Percentiles rank a stretch among this genome's conserved stretches.
Conservation (phyloP, 1,140 invertebrate species). For the Ips typographus region DNA sequence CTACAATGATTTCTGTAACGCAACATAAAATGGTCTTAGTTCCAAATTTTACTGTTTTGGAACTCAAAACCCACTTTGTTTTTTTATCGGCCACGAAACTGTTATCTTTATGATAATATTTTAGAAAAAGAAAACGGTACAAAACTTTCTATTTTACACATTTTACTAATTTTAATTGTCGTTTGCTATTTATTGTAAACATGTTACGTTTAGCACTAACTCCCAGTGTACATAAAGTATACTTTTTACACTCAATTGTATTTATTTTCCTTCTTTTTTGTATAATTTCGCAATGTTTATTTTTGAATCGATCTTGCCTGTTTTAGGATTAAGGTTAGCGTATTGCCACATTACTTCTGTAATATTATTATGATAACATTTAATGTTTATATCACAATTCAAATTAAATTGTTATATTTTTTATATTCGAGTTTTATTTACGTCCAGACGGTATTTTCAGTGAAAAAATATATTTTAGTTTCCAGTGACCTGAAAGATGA, state of each 20-base stretch:
- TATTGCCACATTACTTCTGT: conserved; percentile 35
- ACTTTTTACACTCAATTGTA: not conserved
- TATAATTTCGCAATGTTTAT: not conserved
- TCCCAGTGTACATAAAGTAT: conserved; percentile 9
- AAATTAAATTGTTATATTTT: conserved; percentile 39
- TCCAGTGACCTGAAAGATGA: too few species aligned
- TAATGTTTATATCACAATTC: conserved; percentile 44
- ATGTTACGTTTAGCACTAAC: conserved; percentile 15
- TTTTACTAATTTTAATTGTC: not conserved
- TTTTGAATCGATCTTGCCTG: conserved; percentile 44
- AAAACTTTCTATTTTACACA: conserved; percentile 5
- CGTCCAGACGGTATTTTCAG: too few species aligned
- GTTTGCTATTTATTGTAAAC: conserved; percentile 10
- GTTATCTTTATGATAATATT: too few species aligned
- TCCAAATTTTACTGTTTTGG: too few species aligned
- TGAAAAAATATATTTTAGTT: too few species aligned
- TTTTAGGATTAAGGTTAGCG: conserved; percentile 38
- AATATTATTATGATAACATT: conserved; percentile 18
- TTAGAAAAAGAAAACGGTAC: not conserved
- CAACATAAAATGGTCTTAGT: too few species aligned
- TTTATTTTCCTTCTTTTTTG: conserved; percentile 10
- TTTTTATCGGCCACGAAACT: too few species aligned
- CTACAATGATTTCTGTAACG: too few species aligned
- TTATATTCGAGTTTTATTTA: conserved; percentile 11
- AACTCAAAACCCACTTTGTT: too few species aligned